These are phyloP conservation scores for Glaucidium brasilianum DNA, from an alignment of 2,113 vertebrate species.

Conservation along the genomic window DNA sequence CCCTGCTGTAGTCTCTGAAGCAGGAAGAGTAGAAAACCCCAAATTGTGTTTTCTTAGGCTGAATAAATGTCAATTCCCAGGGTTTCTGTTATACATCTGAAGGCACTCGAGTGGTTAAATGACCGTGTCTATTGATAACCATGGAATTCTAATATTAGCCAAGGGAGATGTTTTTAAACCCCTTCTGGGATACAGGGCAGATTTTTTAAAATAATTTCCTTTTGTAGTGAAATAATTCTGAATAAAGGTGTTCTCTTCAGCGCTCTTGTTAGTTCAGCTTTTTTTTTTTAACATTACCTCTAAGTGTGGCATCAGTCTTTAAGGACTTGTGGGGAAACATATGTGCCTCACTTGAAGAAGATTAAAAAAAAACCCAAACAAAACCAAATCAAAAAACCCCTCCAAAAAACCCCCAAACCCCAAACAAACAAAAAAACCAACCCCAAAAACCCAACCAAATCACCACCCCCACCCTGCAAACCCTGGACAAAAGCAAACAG, in stretches of 20 bases:
- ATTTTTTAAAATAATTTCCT: neutral
- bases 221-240: neutral
- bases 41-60: neutral
- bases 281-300: neutral
- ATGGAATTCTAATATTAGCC: neutral
- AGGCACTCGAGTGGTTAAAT: neutral
- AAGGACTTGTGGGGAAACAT: neutral
- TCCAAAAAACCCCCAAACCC: no score
- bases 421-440: no score
- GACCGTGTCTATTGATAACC: neutral
- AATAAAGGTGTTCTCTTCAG: neutral
- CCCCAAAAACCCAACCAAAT: neutral
- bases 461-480: accelerated
- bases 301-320: neutral
- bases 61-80: neutral
- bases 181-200: neutral
- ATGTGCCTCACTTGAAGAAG: no score
- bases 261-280: no score
- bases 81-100: neutral
- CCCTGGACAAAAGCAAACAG: neutral
- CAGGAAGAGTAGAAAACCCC: neutral
- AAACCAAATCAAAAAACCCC: no score
- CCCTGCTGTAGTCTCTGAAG: neutral
- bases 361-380: neutral
- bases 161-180: neutral